These are phyloP conservation scores for Chironomus striatipennis DNA, from an alignment of 1,140 invertebrate genomes.

Conservation along the genomic window DNA sequence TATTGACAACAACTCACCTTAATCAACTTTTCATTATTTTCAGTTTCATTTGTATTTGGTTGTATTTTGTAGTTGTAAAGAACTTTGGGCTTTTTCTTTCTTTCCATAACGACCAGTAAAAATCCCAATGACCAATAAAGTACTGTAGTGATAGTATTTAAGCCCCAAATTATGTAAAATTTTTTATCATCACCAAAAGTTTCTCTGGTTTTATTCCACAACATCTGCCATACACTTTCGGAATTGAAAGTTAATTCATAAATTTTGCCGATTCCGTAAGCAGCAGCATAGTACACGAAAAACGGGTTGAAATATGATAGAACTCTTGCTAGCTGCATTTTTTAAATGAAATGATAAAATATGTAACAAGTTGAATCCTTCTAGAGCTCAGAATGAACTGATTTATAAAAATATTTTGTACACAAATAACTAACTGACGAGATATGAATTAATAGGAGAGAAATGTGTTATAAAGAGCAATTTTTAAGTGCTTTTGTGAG, in stretches of 20 bases:
- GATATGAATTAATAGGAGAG: too few relatives aligned
- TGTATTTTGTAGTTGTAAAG: conserved; percentile 72
- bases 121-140: conserved; percentile 68
- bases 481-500: too few relatives aligned
- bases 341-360: too few relatives aligned
- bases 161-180: conserved; percentile 53
- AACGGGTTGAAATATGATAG: neutral
- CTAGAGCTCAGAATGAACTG: too few relatives aligned
- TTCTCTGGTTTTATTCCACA: neutral
- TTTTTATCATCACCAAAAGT: neutral
- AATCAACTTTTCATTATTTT: conserved; percentile 47
- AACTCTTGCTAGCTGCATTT: neutral
- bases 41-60: conserved; percentile 65
- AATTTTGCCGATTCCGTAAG: neutral
- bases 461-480: too few relatives aligned
- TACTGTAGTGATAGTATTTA: conserved; percentile 43
- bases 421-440: too few relatives aligned
- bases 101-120: conserved; percentile 61
- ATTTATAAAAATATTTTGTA: too few relatives aligned
- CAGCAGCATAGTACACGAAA: neutral
- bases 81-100: conserved; percentile 57
- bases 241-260: neutral
- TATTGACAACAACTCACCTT: conserved; percentile 30
- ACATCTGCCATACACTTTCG: neutral
- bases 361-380: too few relatives aligned